These are phyloP conservation scores for Cyrtodaria siliqua DNA, from an alignment of 2,888 invertebrate species.

Conservation along the genomic window DNA sequence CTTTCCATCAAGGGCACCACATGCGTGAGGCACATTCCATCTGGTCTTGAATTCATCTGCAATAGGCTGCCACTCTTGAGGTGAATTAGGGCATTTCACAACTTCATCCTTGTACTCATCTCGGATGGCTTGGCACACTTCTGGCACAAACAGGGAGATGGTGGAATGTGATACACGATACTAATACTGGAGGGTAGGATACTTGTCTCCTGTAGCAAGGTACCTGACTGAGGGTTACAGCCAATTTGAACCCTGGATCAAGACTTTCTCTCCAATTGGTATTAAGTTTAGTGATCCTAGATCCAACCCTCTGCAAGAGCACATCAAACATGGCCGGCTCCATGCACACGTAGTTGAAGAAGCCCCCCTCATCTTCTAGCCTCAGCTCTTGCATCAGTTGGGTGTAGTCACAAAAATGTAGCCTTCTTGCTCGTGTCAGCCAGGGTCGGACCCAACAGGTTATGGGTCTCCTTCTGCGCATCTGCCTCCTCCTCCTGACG, in stretches of 20 bases:
- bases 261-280: slow-evolving; percentile 25
- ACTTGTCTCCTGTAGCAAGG: no score
- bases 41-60: slow-evolving; percentile 12
- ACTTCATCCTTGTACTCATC: background rate
- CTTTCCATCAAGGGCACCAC: slow-evolving; percentile 21
- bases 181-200: no score
- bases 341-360: slow-evolving; percentile 38
- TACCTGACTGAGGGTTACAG: slow-evolving; percentile 20
- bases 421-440: slow-evolving; percentile 27
- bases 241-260: slow-evolving; percentile 30
- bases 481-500: background rate
- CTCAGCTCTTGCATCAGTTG: slow-evolving; percentile 33
- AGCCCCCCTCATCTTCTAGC: slow-evolving; percentile 24
- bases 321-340: slow-evolving; percentile 26
- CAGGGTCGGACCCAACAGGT: slow-evolving; percentile 26
- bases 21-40: slow-evolving; percentile 16
- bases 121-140: slow-evolving; percentile 11
- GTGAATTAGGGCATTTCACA: no score
- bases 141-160: background rate
- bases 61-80: background rate
- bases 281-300: slow-evolving; percentile 13
- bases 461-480: slow-evolving; percentile 14
- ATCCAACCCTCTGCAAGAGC: slow-evolving; percentile 19
- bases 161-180: no score
- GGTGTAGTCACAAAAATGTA: slow-evolving; percentile 35